These are phyloP conservation scores for Nebria brevicollis DNA, from an alignment of 2,888 invertebrate species.

Conservation along the genomic window DNA sequence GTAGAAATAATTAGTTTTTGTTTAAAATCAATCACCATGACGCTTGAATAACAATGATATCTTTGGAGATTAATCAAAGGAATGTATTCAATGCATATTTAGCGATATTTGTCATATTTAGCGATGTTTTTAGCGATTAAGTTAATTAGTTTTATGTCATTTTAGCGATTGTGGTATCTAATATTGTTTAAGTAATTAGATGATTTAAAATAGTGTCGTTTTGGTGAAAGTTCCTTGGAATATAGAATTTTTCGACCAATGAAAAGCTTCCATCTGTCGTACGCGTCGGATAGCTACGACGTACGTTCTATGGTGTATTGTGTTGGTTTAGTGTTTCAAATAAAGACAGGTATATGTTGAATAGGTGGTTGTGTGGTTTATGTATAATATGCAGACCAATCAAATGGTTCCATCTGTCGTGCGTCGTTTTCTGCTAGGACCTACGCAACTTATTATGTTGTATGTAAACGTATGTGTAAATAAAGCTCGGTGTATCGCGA, in stretches of 20 bases:
- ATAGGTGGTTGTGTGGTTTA: background rate
- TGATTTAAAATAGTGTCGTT: background rate
- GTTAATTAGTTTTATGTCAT: background rate
- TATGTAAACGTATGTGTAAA: background rate
- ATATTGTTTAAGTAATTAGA: background rate
- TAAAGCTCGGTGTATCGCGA: background rate
- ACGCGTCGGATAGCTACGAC: slow-evolving; percentile 52
- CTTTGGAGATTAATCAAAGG: background rate
- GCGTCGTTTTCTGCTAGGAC: slow-evolving; percentile 12
- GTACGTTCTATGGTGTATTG: slow-evolving; percentile 45
- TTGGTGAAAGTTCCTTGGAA: background rate
- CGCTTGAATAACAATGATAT: background rate
- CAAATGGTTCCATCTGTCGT: slow-evolving; percentile 36
- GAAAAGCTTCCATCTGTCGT: slow-evolving; percentile 62
- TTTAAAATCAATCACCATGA: slow-evolving; percentile 14
- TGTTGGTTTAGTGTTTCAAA: background rate
- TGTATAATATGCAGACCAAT: slow-evolving; percentile 24
- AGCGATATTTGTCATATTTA: background rate
- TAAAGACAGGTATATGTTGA: slow-evolving; percentile 7
- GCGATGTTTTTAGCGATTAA: background rate
- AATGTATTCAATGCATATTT: background rate
- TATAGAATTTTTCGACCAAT: slow-evolving; percentile 55
- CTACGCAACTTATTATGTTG: slow-evolving; percentile 19
- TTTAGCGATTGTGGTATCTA: background rate
- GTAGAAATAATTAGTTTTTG: background rate